Percentiles rank a stretch among this genome's conserved stretches.
Conservation (phyloP, 2,888 invertebrate species). For the Monochamus alternatus region DNA sequence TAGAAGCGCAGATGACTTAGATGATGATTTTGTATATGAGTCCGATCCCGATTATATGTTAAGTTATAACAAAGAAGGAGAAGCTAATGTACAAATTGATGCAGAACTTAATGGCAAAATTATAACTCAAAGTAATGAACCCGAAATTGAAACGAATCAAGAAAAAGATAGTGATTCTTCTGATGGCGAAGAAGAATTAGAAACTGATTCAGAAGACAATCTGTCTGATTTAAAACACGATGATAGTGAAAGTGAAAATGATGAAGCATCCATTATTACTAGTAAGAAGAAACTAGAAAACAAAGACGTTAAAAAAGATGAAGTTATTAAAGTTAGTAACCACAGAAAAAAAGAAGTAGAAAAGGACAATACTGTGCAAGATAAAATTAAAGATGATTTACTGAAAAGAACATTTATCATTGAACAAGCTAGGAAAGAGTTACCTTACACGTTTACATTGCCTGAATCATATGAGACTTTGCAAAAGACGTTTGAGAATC, state of each 20-base stretch:
- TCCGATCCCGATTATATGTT: constrained; percentile 70
- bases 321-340: constrained; percentile 49
- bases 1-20: constrained; percentile 88
- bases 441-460: constrained; percentile 76
- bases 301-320: constrained; percentile 65
- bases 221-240: constrained; percentile 73
- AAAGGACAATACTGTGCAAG: constrained; percentile 24
- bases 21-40: constrained; percentile 83
- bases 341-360: background rate
- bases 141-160: constrained; percentile 60
- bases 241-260: constrained; percentile 68
- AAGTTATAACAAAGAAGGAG: constrained; percentile 65
- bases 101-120: constrained; percentile 64
- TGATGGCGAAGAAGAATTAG: constrained; percentile 55
- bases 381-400: constrained; percentile 56
- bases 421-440: constrained; percentile 74
- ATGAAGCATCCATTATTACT: constrained; percentile 48
- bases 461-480: constrained; percentile 79
- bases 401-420: constrained; percentile 70
- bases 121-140: constrained; percentile 48
- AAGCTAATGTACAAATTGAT: constrained; percentile 66
- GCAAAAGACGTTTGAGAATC: constrained; percentile 75
- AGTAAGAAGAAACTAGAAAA: constrained; percentile 39
- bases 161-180: constrained; percentile 51
- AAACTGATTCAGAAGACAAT: constrained; percentile 66